Evolutionary conservation across 1,140 invertebrate genomes (phyloP).

Genomic region (Drosophila chauvacae): DNA sequence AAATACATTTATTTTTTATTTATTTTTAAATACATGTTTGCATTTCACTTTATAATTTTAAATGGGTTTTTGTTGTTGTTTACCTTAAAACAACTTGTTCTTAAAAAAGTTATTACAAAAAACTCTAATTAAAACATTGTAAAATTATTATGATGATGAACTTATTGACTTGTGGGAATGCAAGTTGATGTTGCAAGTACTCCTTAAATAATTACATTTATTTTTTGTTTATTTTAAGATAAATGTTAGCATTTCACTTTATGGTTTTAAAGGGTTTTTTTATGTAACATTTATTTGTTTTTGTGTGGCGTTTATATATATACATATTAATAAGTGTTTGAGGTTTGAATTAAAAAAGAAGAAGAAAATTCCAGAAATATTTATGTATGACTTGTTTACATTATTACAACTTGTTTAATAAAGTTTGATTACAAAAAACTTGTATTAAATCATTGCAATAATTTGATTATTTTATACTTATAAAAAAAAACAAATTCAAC

Average conservation of each 20-base stretch:
- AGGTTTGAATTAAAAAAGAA: neutral
- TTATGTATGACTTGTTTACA: neutral
- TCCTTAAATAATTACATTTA: neutral
- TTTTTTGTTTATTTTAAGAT: no score
- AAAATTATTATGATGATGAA: no score
- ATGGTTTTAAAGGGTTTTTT: no score
- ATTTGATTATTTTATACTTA: no score
- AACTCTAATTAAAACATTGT: no score
- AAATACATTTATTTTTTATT: conserved; percentile 2
- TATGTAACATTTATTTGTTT: neutral
- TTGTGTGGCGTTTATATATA: no score
- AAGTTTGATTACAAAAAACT: no score
- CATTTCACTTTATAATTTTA: neutral
- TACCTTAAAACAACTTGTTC: no score
- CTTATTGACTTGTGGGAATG: conserved; percentile 14
- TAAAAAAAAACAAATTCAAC: no score
- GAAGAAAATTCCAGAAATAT: neutral
- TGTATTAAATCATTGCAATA: no score
- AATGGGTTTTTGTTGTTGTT: neutral
- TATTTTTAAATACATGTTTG: neutral
- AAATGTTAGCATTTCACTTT: neutral
- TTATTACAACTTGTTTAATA: no score
- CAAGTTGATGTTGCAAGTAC: neutral
- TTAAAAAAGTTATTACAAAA: no score
- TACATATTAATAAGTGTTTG: neutral